Evolutionary conservation across 2,888 invertebrate genomes (phyloP), one percentile per base, ranked within the genome.

Genomic region (Pristionchus exspectatus): DNA sequence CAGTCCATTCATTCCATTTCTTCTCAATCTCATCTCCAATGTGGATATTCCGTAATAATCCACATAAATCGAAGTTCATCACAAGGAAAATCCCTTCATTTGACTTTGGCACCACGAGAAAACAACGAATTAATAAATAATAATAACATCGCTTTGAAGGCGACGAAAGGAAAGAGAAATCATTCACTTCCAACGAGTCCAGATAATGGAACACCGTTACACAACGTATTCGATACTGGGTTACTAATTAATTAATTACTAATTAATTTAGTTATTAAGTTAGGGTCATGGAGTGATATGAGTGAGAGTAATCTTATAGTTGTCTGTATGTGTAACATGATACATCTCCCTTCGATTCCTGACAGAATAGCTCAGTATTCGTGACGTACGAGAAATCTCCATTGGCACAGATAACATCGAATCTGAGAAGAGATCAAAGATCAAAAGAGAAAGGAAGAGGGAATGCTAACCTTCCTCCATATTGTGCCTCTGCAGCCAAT

Each of bases 321-420:
- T 94, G 94, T 69, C 94, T 90, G 90, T 94, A 94, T 16, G 94
- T 93, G 89, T 94, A 94, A 91, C 94, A 94, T 44, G 93, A 93
- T 74, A 94, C 93, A 85, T 92, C 92, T 30, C 91, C 92, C 89
- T 93, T 93, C 30, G 94, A 93, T 81, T 94, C 94, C 90, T 94
- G 94, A 91, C 94, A 94, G 91, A 91, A 94, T 50, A 94, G 90
- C 90, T 94, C 94, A 12, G 94, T 94, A 91, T 94, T 94, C 33
- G 94, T 94, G 33, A 94, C 93, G 90, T 94, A 94, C 88, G 93
- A 93, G 90, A 94, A 94, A 91, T 94, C 94, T 91, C 93, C 92
- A 89, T 93, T 92, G 87, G 94, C 93, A 91, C 94, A 94, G 92
- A 93, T 93, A 50, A 93, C 93, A 21, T 90, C 89, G 89, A 88